These are phyloP conservation scores for Sebastes steindachneri DNA, from an alignment of 2,797 vertebrate species.

Conservation along the genomic window DNA sequence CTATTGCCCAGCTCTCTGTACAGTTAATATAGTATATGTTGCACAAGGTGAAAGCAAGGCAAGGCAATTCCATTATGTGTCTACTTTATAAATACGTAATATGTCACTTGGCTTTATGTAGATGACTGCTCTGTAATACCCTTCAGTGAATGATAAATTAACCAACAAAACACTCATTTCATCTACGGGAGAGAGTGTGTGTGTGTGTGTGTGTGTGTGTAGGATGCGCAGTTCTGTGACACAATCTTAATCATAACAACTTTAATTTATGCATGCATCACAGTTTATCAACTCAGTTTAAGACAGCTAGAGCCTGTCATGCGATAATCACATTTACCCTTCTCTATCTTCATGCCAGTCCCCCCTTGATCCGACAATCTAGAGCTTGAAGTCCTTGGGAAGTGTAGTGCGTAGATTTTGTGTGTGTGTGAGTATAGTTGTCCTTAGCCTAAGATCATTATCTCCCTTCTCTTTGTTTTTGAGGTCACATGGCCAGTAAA, in stretches of 20 bases:
- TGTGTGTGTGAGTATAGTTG: conserved; percentile 20
- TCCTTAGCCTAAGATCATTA: conserved; percentile 75
- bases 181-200: conserved; percentile 49
- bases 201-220: background rate
- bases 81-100: conserved; percentile 58
- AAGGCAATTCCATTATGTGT: conserved; percentile 57
- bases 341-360: conserved; percentile 47
- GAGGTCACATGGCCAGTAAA: conserved; percentile 71
- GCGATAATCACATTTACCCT: conserved; percentile 70
- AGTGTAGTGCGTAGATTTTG: conserved; percentile 25
- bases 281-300: conserved; percentile 71
- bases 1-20: background rate
- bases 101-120: conserved; percentile 60
- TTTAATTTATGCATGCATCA: conserved; percentile 62
- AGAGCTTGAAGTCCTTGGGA: conserved; percentile 55
- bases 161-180: conserved; percentile 68
- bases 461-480: conserved; percentile 70
- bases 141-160: conserved; percentile 74
- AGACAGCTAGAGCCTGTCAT: conserved; percentile 59
- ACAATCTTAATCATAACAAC: conserved; percentile 71
- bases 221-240: conserved; percentile 36
- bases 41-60: conserved; percentile 35
- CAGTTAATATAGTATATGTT: background rate
- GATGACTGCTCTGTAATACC: conserved; percentile 62
- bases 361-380: conserved; percentile 63